Percentiles rank a stretch among this genome's conserved stretches.
phyloP scores from a whole-genome alignment of 2,113 vertebrate genomes.

The Ursus arctos region DNA sequence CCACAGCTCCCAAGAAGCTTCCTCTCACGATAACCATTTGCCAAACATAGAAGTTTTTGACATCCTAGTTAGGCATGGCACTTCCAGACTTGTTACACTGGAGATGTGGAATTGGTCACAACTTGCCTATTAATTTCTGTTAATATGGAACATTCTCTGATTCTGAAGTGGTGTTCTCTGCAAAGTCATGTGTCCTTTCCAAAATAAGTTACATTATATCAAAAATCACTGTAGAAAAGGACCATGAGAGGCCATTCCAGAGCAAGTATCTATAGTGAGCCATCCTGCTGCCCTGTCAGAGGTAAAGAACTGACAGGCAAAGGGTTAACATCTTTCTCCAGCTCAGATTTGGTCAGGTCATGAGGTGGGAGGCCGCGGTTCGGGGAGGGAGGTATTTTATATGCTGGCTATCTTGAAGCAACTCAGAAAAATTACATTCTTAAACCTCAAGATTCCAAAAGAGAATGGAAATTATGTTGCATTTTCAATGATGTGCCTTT shows the following conservation, averaged over 20 bases:
- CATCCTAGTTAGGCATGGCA: not conserved
- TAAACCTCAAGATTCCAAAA: slow-evolving; percentile 58
- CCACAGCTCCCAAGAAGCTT: not conserved
- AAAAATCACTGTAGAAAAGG: not conserved
- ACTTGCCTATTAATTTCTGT: not conserved
- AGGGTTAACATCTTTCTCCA: slow-evolving; percentile 20
- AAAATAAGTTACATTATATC: not conserved
- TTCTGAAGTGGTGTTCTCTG: not conserved
- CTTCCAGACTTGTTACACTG: not conserved
- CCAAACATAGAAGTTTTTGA: not conserved
- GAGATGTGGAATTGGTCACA: not conserved
- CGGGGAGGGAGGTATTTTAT: not conserved
- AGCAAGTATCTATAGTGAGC: not conserved
- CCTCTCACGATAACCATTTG: not conserved
- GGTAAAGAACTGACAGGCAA: not conserved
- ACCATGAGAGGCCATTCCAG: not conserved
- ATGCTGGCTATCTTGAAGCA: slow-evolving; percentile 53
- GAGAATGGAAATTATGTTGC: slow-evolving; percentile 59
- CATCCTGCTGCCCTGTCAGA: slow-evolving; percentile 5
- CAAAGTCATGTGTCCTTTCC: not conserved
- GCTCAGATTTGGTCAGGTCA: not conserved
- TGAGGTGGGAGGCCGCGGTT: not conserved
- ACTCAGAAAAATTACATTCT: slow-evolving; percentile 66
- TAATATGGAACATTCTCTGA: not conserved
- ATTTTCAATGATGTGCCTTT: slow-evolving; percentile 62